phyloP scores from a whole-genome alignment of 2,888 invertebrate genomes.

The Hermaeophaga mercurialis region DNA sequence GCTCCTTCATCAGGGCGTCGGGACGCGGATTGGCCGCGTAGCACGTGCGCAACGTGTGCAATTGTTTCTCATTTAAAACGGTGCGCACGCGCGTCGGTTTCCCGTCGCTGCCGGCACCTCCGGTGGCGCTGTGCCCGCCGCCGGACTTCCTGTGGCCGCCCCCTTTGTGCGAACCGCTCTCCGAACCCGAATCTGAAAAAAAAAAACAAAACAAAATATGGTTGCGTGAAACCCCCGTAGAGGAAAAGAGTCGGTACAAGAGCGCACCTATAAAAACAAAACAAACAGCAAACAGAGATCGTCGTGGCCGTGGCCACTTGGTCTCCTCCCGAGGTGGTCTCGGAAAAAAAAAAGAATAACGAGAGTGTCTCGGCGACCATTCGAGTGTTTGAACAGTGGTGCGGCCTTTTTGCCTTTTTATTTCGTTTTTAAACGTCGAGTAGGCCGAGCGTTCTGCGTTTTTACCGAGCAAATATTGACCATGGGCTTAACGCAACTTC shows the following conservation, averaged over 20 bases:
- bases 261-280: conserved; percentile 1
- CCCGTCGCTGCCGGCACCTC: conserved; percentile 73
- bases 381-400: conserved; percentile 17
- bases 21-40: conserved; percentile 98
- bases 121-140: conserved; percentile 53
- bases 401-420: conserved; percentile 35
- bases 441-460: conserved; percentile 47
- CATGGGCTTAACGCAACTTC: conserved; percentile 45
- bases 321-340: conserved; percentile 13
- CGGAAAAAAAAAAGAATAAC: conserved; percentile 9
- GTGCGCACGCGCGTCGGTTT: conserved; percentile 99
- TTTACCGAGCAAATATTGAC: conserved; percentile 50
- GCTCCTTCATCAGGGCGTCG: conserved; percentile 99
- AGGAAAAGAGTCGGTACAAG: too few species aligned
- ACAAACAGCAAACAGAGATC: conserved; percentile 3
- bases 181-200: conserved; percentile 64
- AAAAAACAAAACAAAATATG: too few species aligned
- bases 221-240: too few species aligned
- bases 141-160: conserved; percentile 58
- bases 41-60: conserved; percentile 96
- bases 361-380: conserved; percentile 16
- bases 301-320: conserved; percentile 5
- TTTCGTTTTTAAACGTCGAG: conserved; percentile 45
- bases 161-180: conserved; percentile 88
- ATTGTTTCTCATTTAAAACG: conserved; percentile 97